Conservation (phyloP, 2,113 vertebrate genomes). For the Seriola dumerili region DNA sequence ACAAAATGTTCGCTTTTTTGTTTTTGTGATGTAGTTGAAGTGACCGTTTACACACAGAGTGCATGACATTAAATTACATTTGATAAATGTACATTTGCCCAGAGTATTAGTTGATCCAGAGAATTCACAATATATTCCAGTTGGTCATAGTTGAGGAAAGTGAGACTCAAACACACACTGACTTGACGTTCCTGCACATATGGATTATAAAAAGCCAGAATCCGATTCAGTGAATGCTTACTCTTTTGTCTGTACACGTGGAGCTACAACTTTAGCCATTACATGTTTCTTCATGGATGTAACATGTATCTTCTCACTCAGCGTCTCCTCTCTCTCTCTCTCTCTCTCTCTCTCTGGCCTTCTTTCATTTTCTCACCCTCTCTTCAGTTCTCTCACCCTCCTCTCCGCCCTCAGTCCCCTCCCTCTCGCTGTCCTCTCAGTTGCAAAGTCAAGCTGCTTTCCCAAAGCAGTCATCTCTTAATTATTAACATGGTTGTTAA, state of each 20-base stretch:
- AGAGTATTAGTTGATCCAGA: not conserved
- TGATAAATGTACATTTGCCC: no score
- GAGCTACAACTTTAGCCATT: not conserved
- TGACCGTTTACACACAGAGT: no score
- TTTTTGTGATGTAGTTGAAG: no score
- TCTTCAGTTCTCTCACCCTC: not conserved
- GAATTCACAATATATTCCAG: not conserved
- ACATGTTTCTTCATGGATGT: not conserved
- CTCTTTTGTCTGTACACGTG: not conserved
- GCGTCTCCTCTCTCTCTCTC: not conserved
- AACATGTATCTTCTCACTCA: not conserved
- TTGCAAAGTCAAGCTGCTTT: slow-evolving; percentile 10
- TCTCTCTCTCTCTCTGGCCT: not conserved
- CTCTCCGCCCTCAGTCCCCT: not conserved
- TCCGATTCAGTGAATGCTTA: no score
- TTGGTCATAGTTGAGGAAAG: no score
- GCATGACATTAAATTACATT: no score
- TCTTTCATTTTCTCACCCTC: slow-evolving; percentile 3
- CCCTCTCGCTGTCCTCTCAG: slow-evolving; percentile 1
- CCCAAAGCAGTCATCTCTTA: slow-evolving; percentile 32
- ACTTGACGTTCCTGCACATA: no score
- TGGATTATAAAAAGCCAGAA: no score
- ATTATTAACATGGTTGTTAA: slow-evolving; percentile 61
- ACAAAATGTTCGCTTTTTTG: no score
- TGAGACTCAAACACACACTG: no score